A percentile compares a stretch with the other conserved stretches of the same genome.
Evolutionary conservation across 2,797 vertebrate genomes (phyloP).

Genomic region (Urocyon cinereoargenteus): DNA sequence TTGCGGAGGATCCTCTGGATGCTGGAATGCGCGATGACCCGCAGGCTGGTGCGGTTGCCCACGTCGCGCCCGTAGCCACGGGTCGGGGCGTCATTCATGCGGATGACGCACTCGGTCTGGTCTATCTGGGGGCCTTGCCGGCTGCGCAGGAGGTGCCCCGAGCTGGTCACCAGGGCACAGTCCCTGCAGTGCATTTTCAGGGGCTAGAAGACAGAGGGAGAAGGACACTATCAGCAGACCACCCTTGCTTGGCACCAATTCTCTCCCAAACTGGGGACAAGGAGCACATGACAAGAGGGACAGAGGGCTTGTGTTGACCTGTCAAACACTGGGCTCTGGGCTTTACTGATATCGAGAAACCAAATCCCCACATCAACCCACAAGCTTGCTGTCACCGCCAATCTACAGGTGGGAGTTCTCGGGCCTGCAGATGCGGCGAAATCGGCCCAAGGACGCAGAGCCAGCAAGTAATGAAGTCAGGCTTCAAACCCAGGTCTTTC

Average conservation of each 20-base stretch:
- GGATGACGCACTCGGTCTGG: conserved; percentile 95
- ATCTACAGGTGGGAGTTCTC: background rate
- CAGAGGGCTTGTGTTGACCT: background rate
- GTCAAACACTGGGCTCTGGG: background rate
- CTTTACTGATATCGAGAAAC: background rate
- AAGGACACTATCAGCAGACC: background rate
- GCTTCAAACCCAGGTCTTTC: background rate
- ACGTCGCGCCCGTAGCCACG: conserved; percentile 92
- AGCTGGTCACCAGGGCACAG: conserved; percentile 97
- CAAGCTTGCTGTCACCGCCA: background rate
- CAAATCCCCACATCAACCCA: background rate
- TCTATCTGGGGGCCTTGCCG: conserved; percentile 93
- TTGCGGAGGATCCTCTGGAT: conserved; percentile 96
- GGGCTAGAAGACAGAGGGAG: conserved; percentile 89
- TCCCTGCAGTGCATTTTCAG: conserved; percentile 96
- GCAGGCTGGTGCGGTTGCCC: conserved; percentile 94
- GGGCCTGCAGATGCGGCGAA: background rate
- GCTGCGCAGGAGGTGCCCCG: conserved; percentile 94
- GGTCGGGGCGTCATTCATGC: conserved; percentile 98
- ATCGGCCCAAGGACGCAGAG: background rate
- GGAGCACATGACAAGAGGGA: background rate
- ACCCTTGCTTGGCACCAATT: background rate
- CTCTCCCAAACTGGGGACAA: background rate
- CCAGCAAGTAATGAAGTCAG: background rate
- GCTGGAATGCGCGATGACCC: conserved; percentile 98